phyloP scores from a whole-genome alignment of 2,888 invertebrate genomes.

The Meiosimyza decipiens region DNA sequence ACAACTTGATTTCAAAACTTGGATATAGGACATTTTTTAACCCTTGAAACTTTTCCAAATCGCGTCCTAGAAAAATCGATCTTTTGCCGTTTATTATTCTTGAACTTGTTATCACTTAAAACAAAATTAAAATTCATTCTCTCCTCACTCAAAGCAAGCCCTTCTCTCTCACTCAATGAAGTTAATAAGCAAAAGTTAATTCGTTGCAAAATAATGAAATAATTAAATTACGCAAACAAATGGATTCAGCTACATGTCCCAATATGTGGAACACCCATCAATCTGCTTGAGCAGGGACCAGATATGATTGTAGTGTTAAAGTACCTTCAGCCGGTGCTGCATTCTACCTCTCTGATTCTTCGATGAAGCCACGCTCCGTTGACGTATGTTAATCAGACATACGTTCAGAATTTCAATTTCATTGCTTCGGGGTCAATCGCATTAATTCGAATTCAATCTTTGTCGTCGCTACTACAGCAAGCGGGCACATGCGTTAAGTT shows the following conservation, averaged over 20 bases:
- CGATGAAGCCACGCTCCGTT: conserved; percentile 51
- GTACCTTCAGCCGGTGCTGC: conserved; percentile 23
- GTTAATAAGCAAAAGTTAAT: conserved; percentile 49
- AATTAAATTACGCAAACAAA: conserved; percentile 55
- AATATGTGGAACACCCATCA: not conserved
- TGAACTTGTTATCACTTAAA: too few relatives aligned
- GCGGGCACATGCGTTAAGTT: conserved; percentile 43
- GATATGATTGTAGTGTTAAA: not conserved
- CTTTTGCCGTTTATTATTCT: too few relatives aligned
- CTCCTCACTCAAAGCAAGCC: too few relatives aligned
- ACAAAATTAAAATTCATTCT: too few relatives aligned
- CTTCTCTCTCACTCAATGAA: too few relatives aligned
- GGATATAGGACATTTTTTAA: too few relatives aligned
- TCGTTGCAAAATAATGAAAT: conserved; percentile 57
- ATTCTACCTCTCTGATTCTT: conserved; percentile 7
- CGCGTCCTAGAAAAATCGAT: too few relatives aligned
- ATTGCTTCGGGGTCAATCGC: conserved; percentile 60
- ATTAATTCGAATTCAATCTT: conserved; percentile 65
- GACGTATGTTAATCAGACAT: conserved; percentile 67
- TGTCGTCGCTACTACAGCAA: conserved; percentile 39
- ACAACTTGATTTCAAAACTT: too few relatives aligned
- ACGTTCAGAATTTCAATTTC: conserved; percentile 56
- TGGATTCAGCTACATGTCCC: not conserved
- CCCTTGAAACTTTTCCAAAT: too few relatives aligned
- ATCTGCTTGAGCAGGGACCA: not conserved